Base-by-base conservation (phyloP, 2,888 invertebrate genomes). In the Cheilosia soror region DNA sequence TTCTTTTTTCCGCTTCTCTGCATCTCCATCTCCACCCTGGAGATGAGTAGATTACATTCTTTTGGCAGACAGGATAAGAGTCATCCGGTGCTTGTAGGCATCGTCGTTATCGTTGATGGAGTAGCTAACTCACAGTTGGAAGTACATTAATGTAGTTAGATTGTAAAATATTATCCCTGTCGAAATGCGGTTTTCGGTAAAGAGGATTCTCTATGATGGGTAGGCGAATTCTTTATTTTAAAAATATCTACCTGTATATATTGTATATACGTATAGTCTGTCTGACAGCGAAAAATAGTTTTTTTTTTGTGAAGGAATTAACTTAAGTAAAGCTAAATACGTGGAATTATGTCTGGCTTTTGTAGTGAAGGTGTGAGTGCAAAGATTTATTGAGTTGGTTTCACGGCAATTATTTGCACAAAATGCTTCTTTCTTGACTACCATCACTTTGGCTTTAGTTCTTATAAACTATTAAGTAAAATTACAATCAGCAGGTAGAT, bases 21-120 rank as follows among this genome's bases (percentile, higher is more conserved):
- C 63, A 69, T 47, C 15, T 47, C 47, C 63, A 69, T 47, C 15
- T 47, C 47, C 15, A 47, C 47, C 15, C 20, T 3, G 15, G 15
- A 47, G 15, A 57, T 63, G 57, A 72, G 57, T 71, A 63, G 51
- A 75, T 62, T 58, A 58, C 51, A 63, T 51, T 58, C 58, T 40
- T 65, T 65, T 31, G 57, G 37, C 60, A 71, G 60, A 81, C 60
- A 53, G 71, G 71, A 77, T 76, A 71, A 77, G 27, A 51, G 71
- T 77, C 77, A 82, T 77, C 60, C 20, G 51, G 42, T 13, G 60
- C 40, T 47, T 40, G 68, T 62, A 51, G 60, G 76, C 68, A 58
- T 77, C 49, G 13, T 42, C 33, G 55, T 57, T 13, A 7, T 47
- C 13, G 51, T 51, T 51, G 27, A 68, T 68, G 44, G 53, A 77